Base-by-base conservation (phyloP, 2,113 vertebrate species). In the Bungarus multicinctus region DNA sequence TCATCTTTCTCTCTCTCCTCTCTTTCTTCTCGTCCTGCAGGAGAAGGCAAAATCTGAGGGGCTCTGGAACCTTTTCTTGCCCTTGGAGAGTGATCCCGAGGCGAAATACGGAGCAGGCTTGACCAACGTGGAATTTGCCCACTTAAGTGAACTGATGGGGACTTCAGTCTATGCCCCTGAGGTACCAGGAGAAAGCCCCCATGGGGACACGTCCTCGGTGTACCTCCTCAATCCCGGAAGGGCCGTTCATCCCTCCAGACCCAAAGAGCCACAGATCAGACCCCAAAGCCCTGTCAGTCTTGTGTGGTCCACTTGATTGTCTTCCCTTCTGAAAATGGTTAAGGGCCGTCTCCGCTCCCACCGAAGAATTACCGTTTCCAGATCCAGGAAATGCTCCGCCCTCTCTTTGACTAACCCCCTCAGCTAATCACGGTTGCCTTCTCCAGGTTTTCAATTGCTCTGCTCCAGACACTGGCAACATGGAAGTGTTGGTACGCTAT, bases 41-140 rank as follows among this genome's bases (percentile, higher is more conserved):
- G 95, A 93, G 54, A 96, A 97, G 89, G 97, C 97, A 14, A 97
- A 96, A 74, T 94, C 95, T 0, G 89, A 97, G 93, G 97, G 97
- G 20, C 97, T 97, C 30, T 98, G 97, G 97, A 98, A 98, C 89
- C 97, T 97, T 39, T 98, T 97, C 39, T 91, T 97, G 25, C 97
- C 97, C 0, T 34, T 96, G 86, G 97, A 97, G 94, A 86, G 54
- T 1, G 97, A 98, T 55, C 97, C 97, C 0, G 95, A 97, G 91
- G 89, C 85, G 87, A 97, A 96, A 34, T 97, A 97, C 0, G 97
- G 97, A 74, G 97, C 96, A 2, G 96, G 96, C 5, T 96, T 98
- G 92, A 98, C 97, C 90, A 97, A 97, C 5, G 0, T 96, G 55
- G 96, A 97, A 89, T 97, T 96, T 0, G 95, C 96, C 16, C 97